Conservation (phyloP, 2,113 vertebrate species). For the Struthio camelus region DNA sequence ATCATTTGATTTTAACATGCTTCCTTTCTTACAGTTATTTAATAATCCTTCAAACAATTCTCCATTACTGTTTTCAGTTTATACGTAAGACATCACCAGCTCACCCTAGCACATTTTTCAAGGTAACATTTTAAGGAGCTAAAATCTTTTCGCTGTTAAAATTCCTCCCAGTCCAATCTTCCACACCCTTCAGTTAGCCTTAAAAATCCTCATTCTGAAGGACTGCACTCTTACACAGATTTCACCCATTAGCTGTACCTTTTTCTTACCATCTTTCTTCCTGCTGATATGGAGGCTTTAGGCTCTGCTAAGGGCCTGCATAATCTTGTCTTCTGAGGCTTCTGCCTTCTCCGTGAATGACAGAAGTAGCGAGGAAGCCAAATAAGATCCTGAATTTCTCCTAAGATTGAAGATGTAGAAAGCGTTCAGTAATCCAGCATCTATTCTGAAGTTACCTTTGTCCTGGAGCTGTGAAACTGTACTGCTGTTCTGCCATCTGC, state of each 20-base stretch:
- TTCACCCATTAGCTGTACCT: neutral
- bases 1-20: neutral
- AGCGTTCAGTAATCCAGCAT: neutral
- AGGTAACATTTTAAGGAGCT: neutral
- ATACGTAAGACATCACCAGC: neutral
- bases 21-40: neutral
- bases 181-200: neutral
- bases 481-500: conserved; percentile 39
- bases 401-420: conserved; percentile 26
- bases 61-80: neutral
- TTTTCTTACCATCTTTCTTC: neutral
- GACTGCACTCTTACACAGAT: neutral
- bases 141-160: neutral
- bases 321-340: neutral
- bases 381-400: conserved; percentile 19
- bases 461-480: neutral
- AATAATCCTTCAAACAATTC: neutral
- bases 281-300: neutral
- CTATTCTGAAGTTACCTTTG: neutral
- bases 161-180: neutral
- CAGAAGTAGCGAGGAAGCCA: neutral
- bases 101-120: neutral
- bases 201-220: neutral
- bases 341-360: neutral
- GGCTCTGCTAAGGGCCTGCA: neutral